These are phyloP conservation scores for Plumapathes pennacea DNA, from an alignment of 92 coral and sea anemone genomes.

Conservation along the genomic window DNA sequence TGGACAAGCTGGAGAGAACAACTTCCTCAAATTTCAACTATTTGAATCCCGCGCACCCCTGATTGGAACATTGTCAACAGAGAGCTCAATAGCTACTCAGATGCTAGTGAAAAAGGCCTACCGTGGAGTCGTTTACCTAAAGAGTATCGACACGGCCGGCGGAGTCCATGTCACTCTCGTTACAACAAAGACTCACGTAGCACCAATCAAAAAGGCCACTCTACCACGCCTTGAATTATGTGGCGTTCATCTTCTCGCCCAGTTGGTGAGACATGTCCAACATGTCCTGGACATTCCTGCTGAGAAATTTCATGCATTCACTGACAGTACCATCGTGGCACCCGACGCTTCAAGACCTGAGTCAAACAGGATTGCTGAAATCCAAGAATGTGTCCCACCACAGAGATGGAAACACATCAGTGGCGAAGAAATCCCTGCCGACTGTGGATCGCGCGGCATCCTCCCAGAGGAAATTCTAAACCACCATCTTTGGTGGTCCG, in stretches of 20 bases:
- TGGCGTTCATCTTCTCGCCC: conserved; percentile 7
- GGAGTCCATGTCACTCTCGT: not conserved
- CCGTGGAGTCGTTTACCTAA: conserved; percentile 48
- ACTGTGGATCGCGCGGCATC: conserved; percentile 47
- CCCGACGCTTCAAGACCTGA: conserved; percentile 37
- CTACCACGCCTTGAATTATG: conserved; percentile 9
- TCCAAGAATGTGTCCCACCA: conserved; percentile 48
- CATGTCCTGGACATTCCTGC: conserved; percentile 1
- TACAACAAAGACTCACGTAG: conserved; percentile 1
- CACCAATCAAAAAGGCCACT: conserved; percentile 5
- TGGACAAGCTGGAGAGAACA: conserved; percentile 24
- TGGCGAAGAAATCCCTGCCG: conserved; percentile 55
- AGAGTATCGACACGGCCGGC: conserved; percentile 29
- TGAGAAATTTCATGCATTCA: conserved; percentile 18
- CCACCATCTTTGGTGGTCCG: conserved; percentile 52
- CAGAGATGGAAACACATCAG: conserved; percentile 33
- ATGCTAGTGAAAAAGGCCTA: conserved; percentile 48
- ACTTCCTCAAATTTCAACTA: conserved; percentile 12
- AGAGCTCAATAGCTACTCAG: conserved; percentile 35
- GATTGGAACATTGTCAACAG: conserved; percentile 3
- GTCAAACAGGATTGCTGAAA: conserved; percentile 52
- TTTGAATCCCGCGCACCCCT: conserved; percentile 40
- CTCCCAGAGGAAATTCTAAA: conserved; percentile 17
- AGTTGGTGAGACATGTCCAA: not conserved
- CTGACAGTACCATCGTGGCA: conserved; percentile 29